Conservation (phyloP, 2,888 invertebrate genomes). For the Pollenia angustigena region DNA sequence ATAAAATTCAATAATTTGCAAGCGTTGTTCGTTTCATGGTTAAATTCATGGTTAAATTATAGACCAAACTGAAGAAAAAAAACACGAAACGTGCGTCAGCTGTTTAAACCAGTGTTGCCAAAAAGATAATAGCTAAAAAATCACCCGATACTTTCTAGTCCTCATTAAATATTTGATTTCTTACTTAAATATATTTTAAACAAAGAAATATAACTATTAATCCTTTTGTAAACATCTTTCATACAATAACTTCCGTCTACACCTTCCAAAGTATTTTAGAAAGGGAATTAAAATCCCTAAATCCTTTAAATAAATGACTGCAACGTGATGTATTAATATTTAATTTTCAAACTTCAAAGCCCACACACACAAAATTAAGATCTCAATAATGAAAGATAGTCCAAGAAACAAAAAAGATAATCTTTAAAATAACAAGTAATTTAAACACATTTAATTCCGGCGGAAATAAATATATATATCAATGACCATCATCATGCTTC, state of each 20-base stretch:
- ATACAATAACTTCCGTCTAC: conserved; percentile 70
- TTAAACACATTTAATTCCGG: conserved; percentile 71
- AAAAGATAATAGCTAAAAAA: no score
- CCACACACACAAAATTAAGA: conserved; percentile 61
- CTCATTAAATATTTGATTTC: not conserved
- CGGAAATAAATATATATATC: conserved; percentile 66
- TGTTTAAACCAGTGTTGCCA: no score
- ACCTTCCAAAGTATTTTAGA: conserved; percentile 19
- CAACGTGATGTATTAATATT: conserved; percentile 66
- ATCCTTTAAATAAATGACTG: conserved; percentile 47
- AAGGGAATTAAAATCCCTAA: conserved; percentile 30
- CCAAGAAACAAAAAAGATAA: conserved; percentile 44
- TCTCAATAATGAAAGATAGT: conserved; percentile 46
- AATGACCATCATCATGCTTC: conserved; percentile 36
- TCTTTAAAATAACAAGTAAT: conserved; percentile 66
- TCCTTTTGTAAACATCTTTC: conserved; percentile 66
- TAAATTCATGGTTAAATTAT: no score
- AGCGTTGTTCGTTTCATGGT: no score
- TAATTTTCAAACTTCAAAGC: conserved; percentile 1
- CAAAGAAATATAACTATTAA: conserved; percentile 11
- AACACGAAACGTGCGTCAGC: no score
- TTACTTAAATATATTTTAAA: not conserved
- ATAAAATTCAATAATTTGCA: no score
- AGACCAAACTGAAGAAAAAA: no score
- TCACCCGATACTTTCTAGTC: no score